Evolutionary conservation across 1,140 invertebrate genomes (phyloP), one percentile per base, ranked within the genome.

Genomic region (Daktulosphaira vitifoliae): DNA sequence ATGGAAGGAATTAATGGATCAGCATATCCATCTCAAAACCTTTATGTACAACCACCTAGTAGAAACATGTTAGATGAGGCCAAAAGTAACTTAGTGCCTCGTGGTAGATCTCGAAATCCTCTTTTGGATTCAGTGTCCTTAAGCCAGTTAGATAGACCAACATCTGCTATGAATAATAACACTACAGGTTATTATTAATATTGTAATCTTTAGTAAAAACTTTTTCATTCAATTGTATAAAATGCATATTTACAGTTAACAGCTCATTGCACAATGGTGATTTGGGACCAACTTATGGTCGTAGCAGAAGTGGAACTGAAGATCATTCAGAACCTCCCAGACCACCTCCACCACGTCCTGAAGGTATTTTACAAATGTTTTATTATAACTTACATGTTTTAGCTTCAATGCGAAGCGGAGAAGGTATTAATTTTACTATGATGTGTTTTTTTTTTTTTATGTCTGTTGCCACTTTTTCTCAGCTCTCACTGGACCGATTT

Each of bases 1-100:
- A 66, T 73, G 48, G 72, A 74, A 39, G 67, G 76, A 33, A 66
- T 77, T 6, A 76, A 77, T 13, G 76, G 75, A 2, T 76, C 76
- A 15, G 75, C 76, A 16, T 79, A 81, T 68, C 88, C 88, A 53
- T 89, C 89, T 68, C 90, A 94, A 75, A 94, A 94, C 76, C 76
- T 93, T 13, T 93, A 94, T 71, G 91, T 94, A 29, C 90, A 92
- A 69, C 90, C 89, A 5, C 90, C 91, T 0, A 89, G 87, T 1
- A 78, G 87, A 67, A 33, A 66, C 22, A 67, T 68, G 65, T 67
- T 73, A 9, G 74, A 76, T 59, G 83, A 86, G 67, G 83, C 85
- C 69, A 87, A 87, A 70, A 86, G 81, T 66, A 87, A 86, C 72
- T 75, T 86, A 22, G 80, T 82, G 16, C 80, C 84, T 4, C 74